A percentile compares a stretch with the other conserved stretches of the same genome.
phyloP scores from a whole-genome alignment of 2,113 vertebrate species.

The Lichenostomus cassidix region DNA sequence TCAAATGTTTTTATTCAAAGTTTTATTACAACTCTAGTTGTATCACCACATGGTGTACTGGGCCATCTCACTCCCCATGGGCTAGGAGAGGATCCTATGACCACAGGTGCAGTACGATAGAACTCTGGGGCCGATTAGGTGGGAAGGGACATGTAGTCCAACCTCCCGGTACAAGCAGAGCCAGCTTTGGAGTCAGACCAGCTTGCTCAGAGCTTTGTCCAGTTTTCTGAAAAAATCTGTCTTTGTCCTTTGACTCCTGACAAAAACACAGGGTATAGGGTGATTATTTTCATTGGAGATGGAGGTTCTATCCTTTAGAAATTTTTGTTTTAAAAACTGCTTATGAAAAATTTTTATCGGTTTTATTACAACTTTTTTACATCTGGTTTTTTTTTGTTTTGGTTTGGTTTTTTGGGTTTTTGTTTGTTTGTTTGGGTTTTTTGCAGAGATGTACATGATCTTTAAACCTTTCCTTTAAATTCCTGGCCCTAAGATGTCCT shows the following conservation, averaged over 20 bases:
- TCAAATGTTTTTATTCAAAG: background rate
- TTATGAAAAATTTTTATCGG: background rate
- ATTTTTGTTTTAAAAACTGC: background rate
- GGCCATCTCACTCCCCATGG: background rate
- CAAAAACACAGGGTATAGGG: background rate
- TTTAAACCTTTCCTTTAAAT: background rate
- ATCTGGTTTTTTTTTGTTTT: background rate
- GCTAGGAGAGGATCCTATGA: background rate
- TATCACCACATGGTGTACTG: background rate
- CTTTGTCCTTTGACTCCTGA: background rate
- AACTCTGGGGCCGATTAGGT: background rate
- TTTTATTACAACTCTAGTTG: background rate
- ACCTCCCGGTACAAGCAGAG: background rate
- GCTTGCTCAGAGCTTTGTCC: background rate
- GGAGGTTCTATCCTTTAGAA: background rate
- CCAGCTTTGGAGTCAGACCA: background rate
- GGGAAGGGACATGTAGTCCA: background rate
- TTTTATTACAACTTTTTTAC: background rate
- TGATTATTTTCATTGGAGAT: background rate
- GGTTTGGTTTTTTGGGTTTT: too few relatives aligned
- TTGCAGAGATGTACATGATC: background rate
- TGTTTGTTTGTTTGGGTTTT: too few relatives aligned
- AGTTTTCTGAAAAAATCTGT: background rate
- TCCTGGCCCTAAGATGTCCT: background rate
- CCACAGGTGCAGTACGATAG: accelerated